phyloP scores from a whole-genome alignment of 2,888 invertebrate genomes.

The Sialis fuliginosa region DNA sequence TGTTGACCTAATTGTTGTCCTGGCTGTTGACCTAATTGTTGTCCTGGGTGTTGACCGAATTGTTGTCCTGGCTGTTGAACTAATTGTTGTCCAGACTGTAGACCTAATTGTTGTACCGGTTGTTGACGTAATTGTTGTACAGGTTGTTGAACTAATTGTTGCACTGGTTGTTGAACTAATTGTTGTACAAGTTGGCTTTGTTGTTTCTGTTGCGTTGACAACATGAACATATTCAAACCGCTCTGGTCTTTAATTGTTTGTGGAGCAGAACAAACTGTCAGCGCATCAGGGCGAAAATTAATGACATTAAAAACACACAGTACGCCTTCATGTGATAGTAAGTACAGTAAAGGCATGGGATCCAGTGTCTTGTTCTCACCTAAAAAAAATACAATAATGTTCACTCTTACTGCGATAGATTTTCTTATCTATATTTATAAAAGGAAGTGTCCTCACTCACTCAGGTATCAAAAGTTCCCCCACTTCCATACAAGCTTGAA shows the following conservation, averaged over 20 bases:
- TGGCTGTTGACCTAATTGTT: no score
- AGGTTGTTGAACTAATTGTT: neutral
- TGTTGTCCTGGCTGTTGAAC: no score
- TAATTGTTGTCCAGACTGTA: no score
- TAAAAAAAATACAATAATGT: constrained; percentile 14
- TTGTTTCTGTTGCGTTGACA: no score
- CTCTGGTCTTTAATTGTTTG: constrained; percentile 26
- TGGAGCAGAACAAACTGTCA: constrained; percentile 43
- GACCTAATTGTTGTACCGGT: no score
- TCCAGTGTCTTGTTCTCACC: constrained; percentile 43
- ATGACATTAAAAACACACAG: constrained; percentile 62
- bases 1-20: no score
- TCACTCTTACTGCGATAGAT: constrained; percentile 6
- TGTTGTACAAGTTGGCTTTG: neutral
- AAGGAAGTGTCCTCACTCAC: neutral
- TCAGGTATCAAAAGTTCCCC: no score
- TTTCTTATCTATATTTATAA: neutral
- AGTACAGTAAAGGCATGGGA: constrained; percentile 60
- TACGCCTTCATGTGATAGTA: constrained; percentile 60
- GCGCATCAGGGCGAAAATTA: constrained; percentile 40
- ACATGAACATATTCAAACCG: constrained; percentile 11
- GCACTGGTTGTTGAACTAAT: constrained; percentile 1
- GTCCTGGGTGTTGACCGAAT: no score
- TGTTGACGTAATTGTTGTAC: no score
- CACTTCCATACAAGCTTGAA: no score